Conservation (phyloP, 2,113 vertebrate genomes). For the Erinaceus europaeus region DNA sequence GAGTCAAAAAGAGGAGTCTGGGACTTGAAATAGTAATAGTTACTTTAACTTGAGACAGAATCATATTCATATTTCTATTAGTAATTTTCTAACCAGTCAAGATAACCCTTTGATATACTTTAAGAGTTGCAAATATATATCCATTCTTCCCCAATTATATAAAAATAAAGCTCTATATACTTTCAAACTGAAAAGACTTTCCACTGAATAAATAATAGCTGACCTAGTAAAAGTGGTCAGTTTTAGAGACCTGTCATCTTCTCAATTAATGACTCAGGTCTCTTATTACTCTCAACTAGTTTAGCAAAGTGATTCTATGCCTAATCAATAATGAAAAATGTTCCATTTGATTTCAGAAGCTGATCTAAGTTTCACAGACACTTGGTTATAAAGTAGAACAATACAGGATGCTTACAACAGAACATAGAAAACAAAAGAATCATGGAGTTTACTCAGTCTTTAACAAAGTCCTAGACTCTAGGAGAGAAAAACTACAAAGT, state of each 20-base stretch:
- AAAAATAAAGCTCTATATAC: background rate
- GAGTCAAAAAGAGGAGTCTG: background rate
- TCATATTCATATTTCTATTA: constrained; percentile 14
- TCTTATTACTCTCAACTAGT: constrained; percentile 89
- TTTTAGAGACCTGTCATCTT: constrained; percentile 80
- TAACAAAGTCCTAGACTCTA: background rate
- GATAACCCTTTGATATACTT: constrained; percentile 3
- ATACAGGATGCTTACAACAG: background rate
- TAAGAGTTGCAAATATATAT: background rate
- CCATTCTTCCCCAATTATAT: background rate
- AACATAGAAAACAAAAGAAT: background rate
- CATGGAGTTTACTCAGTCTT: background rate
- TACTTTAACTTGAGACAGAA: constrained; percentile 9
- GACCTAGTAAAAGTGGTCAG: constrained; percentile 69
- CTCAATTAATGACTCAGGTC: constrained; percentile 82
- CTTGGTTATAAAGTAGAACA: constrained; percentile 56
- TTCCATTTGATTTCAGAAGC: constrained; percentile 88
- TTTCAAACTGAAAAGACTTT: constrained; percentile 44
- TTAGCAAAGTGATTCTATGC: constrained; percentile 86
- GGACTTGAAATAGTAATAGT: background rate
- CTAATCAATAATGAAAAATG: constrained; percentile 95
- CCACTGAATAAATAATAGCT: constrained; percentile 82
- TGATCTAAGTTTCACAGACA: constrained; percentile 68
- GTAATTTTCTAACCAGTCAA: constrained; percentile 34
- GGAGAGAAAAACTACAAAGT: background rate